Percentiles rank a stretch among this genome's conserved stretches.
Conservation (phyloP, 2,888 invertebrate genomes). For the Chironomus tentans region DNA sequence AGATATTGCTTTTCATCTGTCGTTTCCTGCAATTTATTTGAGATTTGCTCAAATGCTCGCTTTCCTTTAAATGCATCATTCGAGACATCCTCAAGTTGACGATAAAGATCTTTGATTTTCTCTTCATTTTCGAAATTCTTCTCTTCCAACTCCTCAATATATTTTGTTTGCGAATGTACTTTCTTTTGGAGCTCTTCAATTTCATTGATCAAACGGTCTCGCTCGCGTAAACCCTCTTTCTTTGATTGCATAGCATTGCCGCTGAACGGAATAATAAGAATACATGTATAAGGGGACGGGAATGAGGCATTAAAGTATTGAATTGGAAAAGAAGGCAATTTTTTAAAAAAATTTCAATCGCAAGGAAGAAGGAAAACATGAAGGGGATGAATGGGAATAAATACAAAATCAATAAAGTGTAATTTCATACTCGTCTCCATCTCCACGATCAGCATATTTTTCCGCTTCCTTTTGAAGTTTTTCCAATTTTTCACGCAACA, state of each 20-base stretch:
- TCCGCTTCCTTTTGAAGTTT: conserved; percentile 35
- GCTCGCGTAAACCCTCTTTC: conserved; percentile 34
- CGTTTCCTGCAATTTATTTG: conserved; percentile 34
- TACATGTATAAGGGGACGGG: too few relatives aligned
- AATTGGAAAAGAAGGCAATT: too few relatives aligned
- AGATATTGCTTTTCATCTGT: conserved; percentile 36
- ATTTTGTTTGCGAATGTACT: conserved; percentile 37
- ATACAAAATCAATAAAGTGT: neutral
- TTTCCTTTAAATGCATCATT: conserved; percentile 38
- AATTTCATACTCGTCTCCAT: conserved; percentile 32
- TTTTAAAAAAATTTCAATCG: too few relatives aligned
- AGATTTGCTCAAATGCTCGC: conserved; percentile 35
- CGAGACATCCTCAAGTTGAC: conserved; percentile 39
- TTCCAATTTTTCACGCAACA: conserved; percentile 37
- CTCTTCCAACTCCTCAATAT: conserved; percentile 38
- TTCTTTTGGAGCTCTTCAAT: conserved; percentile 39
- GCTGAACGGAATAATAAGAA: neutral
- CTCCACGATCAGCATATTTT: conserved; percentile 34
- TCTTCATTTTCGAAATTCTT: conserved; percentile 37
- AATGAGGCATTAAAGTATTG: too few relatives aligned
- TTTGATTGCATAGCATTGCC: conserved; percentile 8
- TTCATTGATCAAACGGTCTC: conserved; percentile 37
- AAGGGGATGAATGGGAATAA: too few relatives aligned
- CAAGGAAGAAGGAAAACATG: too few relatives aligned
- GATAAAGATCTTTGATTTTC: conserved; percentile 38